Evolutionary conservation across 1,140 invertebrate genomes (phyloP).

Genomic region (Trachymyrmex septentrionalis): DNA sequence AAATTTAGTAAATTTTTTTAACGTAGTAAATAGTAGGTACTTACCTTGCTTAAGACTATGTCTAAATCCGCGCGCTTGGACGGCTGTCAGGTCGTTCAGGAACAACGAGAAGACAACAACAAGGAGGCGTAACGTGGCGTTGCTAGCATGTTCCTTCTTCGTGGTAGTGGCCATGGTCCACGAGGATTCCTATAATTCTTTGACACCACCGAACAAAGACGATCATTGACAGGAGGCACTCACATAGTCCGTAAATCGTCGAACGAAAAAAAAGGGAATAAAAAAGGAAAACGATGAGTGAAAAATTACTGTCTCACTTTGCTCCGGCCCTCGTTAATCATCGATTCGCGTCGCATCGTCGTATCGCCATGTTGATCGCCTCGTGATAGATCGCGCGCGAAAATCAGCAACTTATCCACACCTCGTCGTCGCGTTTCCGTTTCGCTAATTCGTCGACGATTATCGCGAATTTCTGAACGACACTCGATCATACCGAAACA

Average conservation of each 20-base stretch:
- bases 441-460: not conserved
- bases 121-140: constrained; percentile 65
- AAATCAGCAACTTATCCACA: not conserved
- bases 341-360: constrained; percentile 33
- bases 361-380: not conserved
- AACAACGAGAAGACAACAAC: constrained; percentile 74
- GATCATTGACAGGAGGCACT: constrained; percentile 64
- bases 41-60: constrained; percentile 79
- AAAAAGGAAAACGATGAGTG: not conserved
- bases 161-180: constrained; percentile 78
- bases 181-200: constrained; percentile 67
- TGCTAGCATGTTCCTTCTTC: constrained; percentile 61
- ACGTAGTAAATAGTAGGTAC: constrained; percentile 19
- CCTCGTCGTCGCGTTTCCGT: not conserved
- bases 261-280: constrained; percentile 3
- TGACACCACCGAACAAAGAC: constrained; percentile 66
- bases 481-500: not conserved
- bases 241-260: constrained; percentile 42
- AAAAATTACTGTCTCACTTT: constrained; percentile 15
- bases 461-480: constrained; percentile 13
- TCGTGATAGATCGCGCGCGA: not conserved
- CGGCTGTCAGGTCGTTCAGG: constrained; percentile 70
- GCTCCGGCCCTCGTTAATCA: constrained; percentile 29
- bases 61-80: constrained; percentile 79
- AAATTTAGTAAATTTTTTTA: no score